Base-by-base conservation (phyloP, 35 echinoderm and acorn worm genomes). In the Ptychodera flava region DNA sequence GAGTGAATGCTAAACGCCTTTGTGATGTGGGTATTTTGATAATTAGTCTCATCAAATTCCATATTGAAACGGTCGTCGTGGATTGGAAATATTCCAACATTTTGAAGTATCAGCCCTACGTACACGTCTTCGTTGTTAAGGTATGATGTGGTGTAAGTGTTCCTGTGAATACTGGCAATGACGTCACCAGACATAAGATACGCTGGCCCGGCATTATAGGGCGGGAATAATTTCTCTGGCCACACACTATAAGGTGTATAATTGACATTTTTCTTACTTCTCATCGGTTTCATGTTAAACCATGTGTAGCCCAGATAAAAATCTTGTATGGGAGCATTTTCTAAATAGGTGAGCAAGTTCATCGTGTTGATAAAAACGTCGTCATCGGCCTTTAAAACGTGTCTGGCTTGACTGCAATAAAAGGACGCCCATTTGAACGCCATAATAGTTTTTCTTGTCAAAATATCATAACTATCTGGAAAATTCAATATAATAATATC, bases 371-470 rank as follows among this genome's bases (percentile, higher is more conserved):
- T 36, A 38, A 37, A 92, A 78, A 92, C 86, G 80, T 92, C 86
- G 81, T 89, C 91, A 36, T 92, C 87, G 15, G 81, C 84, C 78
- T 92, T 92, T 87, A 92, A 85, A 27, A 92, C 91, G 35, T 84
- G 89, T 16, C 36, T 33, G 31, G 81, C 91, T 35, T 89, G 36
- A 2, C 75, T 35, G 32, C 91, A 92, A 77, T 78, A 82, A 35
- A 78, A 76, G 38, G 86, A 89, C 15, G 86, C 81, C 91, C 91
- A 92, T 76, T 89, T 92, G 86, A 89, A 89, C 1, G 86, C 87
- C 85, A 89, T 89, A 2, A 92, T 85, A 30, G 86, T 92, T 33
- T 92, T 92, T 16, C 89, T 37, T 1, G 86, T 89, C 30, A 89
- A 38, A 82, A 89, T 92, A 15, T 89, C 52, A 78, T 92, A 92